Conservation (phyloP, 2,888 invertebrate species). For the Plagodis dolabraria region DNA sequence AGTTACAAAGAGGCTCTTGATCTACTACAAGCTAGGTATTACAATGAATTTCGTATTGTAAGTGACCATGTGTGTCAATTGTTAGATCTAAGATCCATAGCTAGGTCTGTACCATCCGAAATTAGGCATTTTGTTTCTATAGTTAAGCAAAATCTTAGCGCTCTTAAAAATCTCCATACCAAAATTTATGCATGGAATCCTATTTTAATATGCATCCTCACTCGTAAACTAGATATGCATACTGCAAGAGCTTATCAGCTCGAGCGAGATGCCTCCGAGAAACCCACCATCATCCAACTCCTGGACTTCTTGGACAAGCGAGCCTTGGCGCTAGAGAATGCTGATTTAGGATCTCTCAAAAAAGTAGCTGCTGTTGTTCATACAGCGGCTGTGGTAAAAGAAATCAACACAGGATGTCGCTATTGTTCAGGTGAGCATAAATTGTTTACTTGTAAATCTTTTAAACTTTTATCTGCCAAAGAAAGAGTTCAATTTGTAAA, state of each 20-base stretch:
- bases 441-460: slow-evolving; percentile 4
- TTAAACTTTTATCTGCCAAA: not conserved
- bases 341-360: not conserved
- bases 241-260: not conserved
- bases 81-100: slow-evolving; percentile 2
- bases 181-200: not conserved
- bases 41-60: slow-evolving; percentile 3
- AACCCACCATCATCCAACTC: not conserved
- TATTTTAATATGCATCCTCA: slow-evolving; percentile 1
- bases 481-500: not conserved
- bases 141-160: not conserved
- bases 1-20: slow-evolving; percentile 3
- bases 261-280: no score
- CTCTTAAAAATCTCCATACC: slow-evolving; percentile 2
- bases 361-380: not conserved
- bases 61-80: slow-evolving; percentile 2
- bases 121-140: slow-evolving; percentile 4
- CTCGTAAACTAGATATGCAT: slow-evolving; percentile 15
- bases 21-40: slow-evolving; percentile 1
- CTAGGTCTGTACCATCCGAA: not conserved
- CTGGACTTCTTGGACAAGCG: slow-evolving; percentile 8
- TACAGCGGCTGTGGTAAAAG: not conserved
- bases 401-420: not conserved
- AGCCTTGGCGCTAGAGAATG: not conserved
- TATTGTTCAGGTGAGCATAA: slow-evolving; percentile 2